Evolutionary conservation across 2,888 invertebrate species (phyloP), one percentile per base, ranked within the genome.

Genomic region (Pachycephus smyrnensis): DNA sequence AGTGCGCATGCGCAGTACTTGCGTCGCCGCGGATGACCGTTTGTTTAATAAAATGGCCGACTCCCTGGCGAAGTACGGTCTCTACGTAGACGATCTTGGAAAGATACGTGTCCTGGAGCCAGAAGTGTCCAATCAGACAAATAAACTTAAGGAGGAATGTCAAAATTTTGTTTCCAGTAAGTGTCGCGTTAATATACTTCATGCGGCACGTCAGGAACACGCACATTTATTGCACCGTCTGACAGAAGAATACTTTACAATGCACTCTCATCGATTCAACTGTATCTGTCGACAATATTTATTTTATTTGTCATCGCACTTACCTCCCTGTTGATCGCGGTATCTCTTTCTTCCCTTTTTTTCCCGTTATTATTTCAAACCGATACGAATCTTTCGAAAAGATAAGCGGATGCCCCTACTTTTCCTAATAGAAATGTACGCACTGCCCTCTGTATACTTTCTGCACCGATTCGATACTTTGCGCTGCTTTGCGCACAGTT

Each of bases 31-130:
- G 55, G 4, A 55, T 55, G 15, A 55, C 55, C 23, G 6, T 30
- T 71, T 23, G 40, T 35, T 55, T 73, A 68, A 73, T 74, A 87
- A 88, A 88, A 96, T 96, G 96, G 93, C 95, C 36, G 96, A 96
- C 83, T 94, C 95, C 85, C 91, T 97, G 81, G 93, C 94, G 80
- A 96, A 95, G 90, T 94, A 94, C 78, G 97, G 98, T 75, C 93
- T 98, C 78, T 97, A 95, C 92, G 96, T 98, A 83, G 98, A 98
- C 90, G 98, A 98, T 91, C 94, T 97, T 75, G 96, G 95, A 89
- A 97, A 96, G 92, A 93, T 97, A 79, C 93, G 96, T 74, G 95
- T 97, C 79, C 92, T 97, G 79, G 95, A 97, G 90, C 96, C 96
- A 0, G 95, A 95, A 84, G 94, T 96, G 69, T 93, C 96, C 15